These are phyloP conservation scores for Ctena decussata DNA, from an alignment of 2,888 invertebrate species.

Conservation along the genomic window DNA sequence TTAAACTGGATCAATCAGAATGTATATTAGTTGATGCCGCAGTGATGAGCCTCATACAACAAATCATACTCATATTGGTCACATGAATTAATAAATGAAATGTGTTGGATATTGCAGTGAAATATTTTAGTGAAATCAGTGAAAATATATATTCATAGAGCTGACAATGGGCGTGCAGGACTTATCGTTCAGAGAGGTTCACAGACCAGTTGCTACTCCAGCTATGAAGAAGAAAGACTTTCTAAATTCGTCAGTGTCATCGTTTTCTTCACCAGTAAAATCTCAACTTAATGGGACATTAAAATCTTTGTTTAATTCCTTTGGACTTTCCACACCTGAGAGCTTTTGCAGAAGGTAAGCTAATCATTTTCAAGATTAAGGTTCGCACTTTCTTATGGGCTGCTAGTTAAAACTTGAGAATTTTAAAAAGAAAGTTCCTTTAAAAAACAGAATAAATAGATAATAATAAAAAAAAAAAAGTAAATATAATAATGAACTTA, in stretches of 20 bases:
- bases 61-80: neutral
- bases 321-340: conserved; percentile 48
- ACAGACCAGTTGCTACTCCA: neutral
- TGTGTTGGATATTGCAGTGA: too few species aligned
- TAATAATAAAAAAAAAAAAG: too few species aligned
- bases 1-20: neutral
- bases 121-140: too few species aligned
- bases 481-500: too few species aligned
- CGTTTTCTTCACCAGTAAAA: conserved; percentile 33
- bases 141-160: too few species aligned
- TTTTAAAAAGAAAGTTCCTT: too few species aligned
- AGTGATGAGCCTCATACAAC: neutral
- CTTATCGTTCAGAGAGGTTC: neutral
- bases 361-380: too few species aligned
- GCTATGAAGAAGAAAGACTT: neutral
- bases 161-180: neutral
- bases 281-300: conserved; percentile 44
- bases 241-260: neutral
- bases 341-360: conserved; percentile 47
- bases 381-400: too few species aligned
- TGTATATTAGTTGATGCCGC: neutral
- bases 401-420: too few species aligned
- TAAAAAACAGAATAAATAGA: too few species aligned
- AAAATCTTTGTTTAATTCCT: conserved; percentile 50
- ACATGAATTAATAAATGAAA: too few species aligned